Evolutionary conservation across 2,797 vertebrate genomes (phyloP).

Genomic region (Gobionotothen gibberifrons): DNA sequence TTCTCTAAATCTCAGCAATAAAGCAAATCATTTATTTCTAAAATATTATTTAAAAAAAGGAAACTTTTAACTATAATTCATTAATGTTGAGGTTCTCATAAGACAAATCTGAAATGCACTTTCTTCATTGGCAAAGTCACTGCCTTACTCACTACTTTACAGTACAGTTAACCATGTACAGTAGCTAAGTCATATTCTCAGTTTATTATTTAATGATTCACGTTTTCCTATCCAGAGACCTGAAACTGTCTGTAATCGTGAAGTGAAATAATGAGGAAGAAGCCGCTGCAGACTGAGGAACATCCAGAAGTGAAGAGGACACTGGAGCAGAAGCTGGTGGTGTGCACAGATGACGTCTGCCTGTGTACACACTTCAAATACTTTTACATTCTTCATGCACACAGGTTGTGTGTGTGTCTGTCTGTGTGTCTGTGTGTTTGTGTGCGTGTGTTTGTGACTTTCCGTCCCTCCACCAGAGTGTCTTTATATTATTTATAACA

Average conservation of each 20-base stretch:
- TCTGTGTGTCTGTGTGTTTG: not conserved
- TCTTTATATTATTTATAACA: constrained; percentile 52
- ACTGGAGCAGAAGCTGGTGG: constrained; percentile 5
- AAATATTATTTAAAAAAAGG: not conserved
- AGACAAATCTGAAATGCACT: not conserved
- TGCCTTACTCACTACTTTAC: not conserved
- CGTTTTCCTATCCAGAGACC: constrained; percentile 50
- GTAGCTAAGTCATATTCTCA: not conserved
- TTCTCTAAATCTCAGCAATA: not conserved
- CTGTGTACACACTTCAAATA: constrained; percentile 46
- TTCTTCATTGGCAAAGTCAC: not conserved
- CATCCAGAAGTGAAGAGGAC: constrained; percentile 10
- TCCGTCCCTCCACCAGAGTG: constrained; percentile 47
- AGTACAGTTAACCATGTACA: not conserved
- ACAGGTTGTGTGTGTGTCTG: constrained; percentile 11
- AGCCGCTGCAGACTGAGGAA: constrained; percentile 22
- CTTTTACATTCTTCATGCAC: constrained; percentile 59
- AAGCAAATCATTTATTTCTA: not conserved
- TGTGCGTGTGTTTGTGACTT: constrained; percentile 11
- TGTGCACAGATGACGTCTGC: constrained; percentile 42
- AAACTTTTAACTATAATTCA: no score
- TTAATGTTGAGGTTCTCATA: no score
- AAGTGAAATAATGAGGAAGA: not conserved
- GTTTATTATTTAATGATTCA: not conserved
- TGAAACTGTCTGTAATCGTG: constrained; percentile 33